Base-by-base conservation (phyloP, 2,113 vertebrate genomes). In the Ceyx melanurus region DNA sequence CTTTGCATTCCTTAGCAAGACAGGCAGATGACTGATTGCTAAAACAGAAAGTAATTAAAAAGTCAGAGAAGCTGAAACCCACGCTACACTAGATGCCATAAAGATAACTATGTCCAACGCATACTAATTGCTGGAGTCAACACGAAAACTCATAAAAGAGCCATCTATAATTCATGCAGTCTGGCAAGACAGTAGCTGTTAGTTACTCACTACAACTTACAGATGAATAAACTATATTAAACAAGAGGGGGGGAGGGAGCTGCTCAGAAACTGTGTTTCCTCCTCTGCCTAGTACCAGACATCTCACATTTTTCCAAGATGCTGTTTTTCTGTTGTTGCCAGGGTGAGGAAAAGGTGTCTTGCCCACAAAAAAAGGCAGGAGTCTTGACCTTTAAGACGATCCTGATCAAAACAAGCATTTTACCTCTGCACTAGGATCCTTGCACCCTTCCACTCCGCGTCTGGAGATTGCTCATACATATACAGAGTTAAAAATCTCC, bases 141-240 rank as follows among this genome's bases (percentile, higher is more conserved):
- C 90, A 93, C 2, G 23, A 83, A 92, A 86, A 88, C 86, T 92
- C 91, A 86, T 94, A 95, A 94, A 96, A 95, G 62, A 86, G 82
- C 71, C 82, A 95, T 93, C 82, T 95, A 95, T 96, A 96, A 97
- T 95, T 97, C 92, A 96, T 94, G 88, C 76, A 73, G 51, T 77
- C 92, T 93, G 79, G 86, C 91, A 94, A 94, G 84, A 57, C 75
- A 58, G 79, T 45, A 67, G 64, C 88, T 85, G 26, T 53, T 70
- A 87, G 93, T 85, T 90, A 78, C 78, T 83, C 42, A 21, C 61
- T 77, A 60, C 91, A 80, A 91, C 71, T 90, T 86, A 62, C 20
- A 90, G 76, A 81, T 35, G 74, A 95, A 92, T 77, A 89, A 89
- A 89, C 56, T 53, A 40, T 28, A 90, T 48, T 67, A 85, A 91